phyloP scores from a whole-genome alignment of 2,113 vertebrate species.

The Panurus biarmicus region DNA sequence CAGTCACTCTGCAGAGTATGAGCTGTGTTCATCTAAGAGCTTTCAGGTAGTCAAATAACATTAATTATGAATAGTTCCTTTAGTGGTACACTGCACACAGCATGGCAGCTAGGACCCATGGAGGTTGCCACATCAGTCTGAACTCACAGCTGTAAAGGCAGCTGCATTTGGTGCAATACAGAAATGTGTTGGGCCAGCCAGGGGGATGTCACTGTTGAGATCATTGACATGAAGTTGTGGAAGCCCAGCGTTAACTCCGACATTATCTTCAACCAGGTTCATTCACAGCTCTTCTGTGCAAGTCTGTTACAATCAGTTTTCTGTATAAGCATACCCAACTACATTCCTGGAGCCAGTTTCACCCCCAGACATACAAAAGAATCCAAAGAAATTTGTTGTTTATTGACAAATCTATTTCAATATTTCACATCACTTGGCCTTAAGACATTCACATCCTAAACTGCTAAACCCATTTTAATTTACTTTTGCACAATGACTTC shows the following conservation, averaged over 20 bases:
- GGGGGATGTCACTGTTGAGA: neutral
- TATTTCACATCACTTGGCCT: neutral
- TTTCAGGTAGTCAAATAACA: neutral
- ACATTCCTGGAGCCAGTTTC: neutral
- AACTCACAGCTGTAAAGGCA: neutral
- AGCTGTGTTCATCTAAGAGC: neutral
- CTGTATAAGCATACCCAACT: neutral
- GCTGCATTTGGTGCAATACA: constrained; percentile 7
- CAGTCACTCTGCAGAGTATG: neutral
- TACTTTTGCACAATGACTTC: constrained; percentile 2
- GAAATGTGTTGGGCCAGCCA: neutral
- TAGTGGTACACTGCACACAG: neutral
- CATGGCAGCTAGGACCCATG: neutral
- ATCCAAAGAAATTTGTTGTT: neutral
- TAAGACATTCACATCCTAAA: neutral
- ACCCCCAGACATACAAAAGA: neutral
- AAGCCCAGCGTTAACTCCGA: neutral
- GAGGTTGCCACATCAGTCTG: neutral
- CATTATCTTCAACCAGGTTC: neutral
- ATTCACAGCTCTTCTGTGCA: neutral
- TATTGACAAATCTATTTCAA: neutral
- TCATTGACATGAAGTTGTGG: neutral
- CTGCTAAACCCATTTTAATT: constrained; percentile 14
- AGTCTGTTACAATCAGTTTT: neutral
- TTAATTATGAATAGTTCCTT: neutral